Percentiles rank a stretch among this genome's conserved stretches.
Conservation (phyloP, 2,113 vertebrate species). For the Melierax canorus region DNA sequence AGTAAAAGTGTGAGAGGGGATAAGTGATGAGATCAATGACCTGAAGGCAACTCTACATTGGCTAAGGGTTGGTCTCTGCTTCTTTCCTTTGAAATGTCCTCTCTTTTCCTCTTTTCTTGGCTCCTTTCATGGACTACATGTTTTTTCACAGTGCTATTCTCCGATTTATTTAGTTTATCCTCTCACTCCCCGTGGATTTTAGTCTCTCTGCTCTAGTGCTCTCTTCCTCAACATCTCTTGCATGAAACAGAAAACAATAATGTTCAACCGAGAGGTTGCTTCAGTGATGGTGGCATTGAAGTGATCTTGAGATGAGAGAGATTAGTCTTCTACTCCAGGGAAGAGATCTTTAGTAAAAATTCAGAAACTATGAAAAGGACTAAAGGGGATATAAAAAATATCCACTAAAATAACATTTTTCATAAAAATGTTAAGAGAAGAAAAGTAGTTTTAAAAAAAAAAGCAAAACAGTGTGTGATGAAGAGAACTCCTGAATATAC, state of each 20-base stretch:
- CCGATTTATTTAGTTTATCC: background rate
- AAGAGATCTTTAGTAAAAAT: background rate
- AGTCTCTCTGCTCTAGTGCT: background rate
- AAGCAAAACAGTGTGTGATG: background rate
- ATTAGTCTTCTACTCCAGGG: background rate
- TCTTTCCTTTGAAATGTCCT: background rate
- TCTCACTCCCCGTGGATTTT: background rate
- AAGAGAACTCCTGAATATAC: background rate
- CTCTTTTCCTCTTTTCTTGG: background rate
- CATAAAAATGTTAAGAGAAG: background rate
- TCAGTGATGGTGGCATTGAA: background rate
- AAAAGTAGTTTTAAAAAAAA: background rate
- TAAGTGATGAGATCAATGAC: background rate
- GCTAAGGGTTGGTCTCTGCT: background rate
- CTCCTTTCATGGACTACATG: background rate
- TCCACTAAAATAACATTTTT: background rate
- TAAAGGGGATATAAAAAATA: background rate
- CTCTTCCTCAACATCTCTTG: background rate
- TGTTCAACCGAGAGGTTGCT: background rate
- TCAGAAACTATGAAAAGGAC: background rate
- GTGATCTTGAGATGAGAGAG: background rate
- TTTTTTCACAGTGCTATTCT: background rate
- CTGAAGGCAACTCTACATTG: background rate
- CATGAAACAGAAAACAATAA: background rate
- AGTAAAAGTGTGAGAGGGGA: background rate